Evolutionary conservation across 2,888 invertebrate species (phyloP).

Genomic region (Tromatobia lineatoria): DNA sequence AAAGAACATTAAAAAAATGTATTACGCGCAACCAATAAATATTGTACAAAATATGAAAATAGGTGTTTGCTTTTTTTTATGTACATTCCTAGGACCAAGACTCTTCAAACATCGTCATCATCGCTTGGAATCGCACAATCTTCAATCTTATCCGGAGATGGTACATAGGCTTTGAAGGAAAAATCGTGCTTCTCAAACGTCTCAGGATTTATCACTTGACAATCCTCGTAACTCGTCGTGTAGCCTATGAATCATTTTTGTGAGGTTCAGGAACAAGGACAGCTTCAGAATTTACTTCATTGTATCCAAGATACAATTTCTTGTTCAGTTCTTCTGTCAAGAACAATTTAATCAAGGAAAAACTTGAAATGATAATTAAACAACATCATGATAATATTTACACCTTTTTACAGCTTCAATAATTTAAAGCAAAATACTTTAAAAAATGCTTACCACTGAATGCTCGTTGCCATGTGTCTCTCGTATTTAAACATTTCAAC

Average conservation of each 20-base stretch:
- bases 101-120: neutral
- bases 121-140: too few relatives aligned
- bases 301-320: slow-evolving; percentile 89
- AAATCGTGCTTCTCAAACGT: slow-evolving; percentile 96
- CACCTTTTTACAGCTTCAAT: too few relatives aligned
- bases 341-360: too few relatives aligned
- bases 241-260: too few relatives aligned
- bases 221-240: slow-evolving; percentile 90
- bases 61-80: slow-evolving; percentile 8
- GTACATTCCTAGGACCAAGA: neutral
- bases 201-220: slow-evolving; percentile 95
- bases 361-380: too few relatives aligned
- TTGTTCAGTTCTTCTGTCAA: too few relatives aligned
- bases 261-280: too few relatives aligned
- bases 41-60: slow-evolving; percentile 67
- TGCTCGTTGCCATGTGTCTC: too few relatives aligned
- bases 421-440: too few relatives aligned
- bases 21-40: slow-evolving; percentile 71
- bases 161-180: slow-evolving; percentile 96
- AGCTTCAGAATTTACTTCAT: slow-evolving; percentile 90
- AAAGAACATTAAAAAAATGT: slow-evolving; percentile 46
- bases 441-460: too few relatives aligned
- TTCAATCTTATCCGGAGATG: slow-evolving; percentile 92
- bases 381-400: too few relatives aligned
- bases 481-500: too few relatives aligned